Evolutionary conservation across 2,888 invertebrate genomes (phyloP).

Genomic region (Drosophila parthenogenetica): DNA sequence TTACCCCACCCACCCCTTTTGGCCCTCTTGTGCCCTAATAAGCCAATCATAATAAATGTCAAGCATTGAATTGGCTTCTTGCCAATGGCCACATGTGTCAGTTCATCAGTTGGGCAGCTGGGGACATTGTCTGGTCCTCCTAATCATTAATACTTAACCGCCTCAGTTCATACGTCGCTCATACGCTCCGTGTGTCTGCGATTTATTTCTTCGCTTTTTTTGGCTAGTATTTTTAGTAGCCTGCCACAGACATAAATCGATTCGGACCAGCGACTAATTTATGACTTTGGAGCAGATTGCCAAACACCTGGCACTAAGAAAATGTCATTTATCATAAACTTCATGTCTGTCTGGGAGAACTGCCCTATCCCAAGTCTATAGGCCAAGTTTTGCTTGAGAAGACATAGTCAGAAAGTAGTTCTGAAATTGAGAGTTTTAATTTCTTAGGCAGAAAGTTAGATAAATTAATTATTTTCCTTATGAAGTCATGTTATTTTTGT

Average conservation of each 20-base stretch:
- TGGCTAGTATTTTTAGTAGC: constrained; percentile 32
- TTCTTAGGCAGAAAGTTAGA: background rate
- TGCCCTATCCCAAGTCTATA: constrained; percentile 26
- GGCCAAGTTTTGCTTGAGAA: background rate
- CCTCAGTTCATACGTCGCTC: constrained; percentile 46
- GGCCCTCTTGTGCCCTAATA: constrained; percentile 63
- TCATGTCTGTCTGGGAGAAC: constrained; percentile 3
- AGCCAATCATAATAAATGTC: constrained; percentile 80
- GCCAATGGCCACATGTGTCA: constrained; percentile 71
- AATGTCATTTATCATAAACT: constrained; percentile 25
- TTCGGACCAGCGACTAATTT: constrained; percentile 48
- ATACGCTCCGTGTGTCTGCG: constrained; percentile 57
- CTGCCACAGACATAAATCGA: constrained; percentile 42
- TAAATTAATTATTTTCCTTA: background rate
- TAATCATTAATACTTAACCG: constrained; percentile 69
- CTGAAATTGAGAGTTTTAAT: background rate
- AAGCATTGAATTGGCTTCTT: constrained; percentile 70
- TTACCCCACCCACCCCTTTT: background rate
- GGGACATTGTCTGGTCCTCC: constrained; percentile 54
- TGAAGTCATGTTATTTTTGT: background rate
- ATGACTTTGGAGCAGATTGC: constrained; percentile 46
- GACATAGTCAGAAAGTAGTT: background rate
- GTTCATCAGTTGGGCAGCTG: constrained; percentile 58
- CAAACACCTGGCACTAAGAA: constrained; percentile 58
- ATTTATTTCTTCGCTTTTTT: constrained; percentile 16